A percentile compares a stretch with the other conserved stretches of the same genome.
These are phyloP conservation scores for Drosophila melanica DNA, from an alignment of 1,140 invertebrate species.

Conservation along the genomic window DNA sequence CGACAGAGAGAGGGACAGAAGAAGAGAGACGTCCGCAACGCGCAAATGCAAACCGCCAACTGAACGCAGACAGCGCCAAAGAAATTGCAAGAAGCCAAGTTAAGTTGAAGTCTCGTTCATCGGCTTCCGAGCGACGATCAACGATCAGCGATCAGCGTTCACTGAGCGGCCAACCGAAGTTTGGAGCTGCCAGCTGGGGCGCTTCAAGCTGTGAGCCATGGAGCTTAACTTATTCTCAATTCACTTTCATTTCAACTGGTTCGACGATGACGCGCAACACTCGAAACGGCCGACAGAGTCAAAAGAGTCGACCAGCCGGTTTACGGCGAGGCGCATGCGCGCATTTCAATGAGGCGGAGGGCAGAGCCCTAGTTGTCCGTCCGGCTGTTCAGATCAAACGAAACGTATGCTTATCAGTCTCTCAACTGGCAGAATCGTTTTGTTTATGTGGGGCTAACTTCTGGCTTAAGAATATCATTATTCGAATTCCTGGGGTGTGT, in stretches of 20 bases:
- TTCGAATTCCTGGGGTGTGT: constrained; percentile 26
- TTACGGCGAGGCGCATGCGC: constrained; percentile 64
- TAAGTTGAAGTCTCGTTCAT: constrained; percentile 31
- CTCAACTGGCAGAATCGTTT: constrained; percentile 7
- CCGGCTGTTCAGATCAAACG: constrained; percentile 15
- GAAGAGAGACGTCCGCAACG: constrained; percentile 66
- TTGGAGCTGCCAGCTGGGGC: neutral
- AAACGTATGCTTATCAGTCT: constrained; percentile 1
- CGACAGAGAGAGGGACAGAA: constrained; percentile 19
- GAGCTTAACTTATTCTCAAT: constrained; percentile 50
- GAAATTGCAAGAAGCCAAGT: constrained; percentile 78
- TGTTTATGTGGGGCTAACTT: constrained; percentile 3
- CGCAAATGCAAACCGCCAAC: constrained; percentile 79
- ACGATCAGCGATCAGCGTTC: constrained; percentile 8
- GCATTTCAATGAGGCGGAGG: constrained; percentile 69
- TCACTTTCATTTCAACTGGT: constrained; percentile 76
- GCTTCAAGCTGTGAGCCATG: neutral
- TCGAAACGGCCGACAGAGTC: neutral
- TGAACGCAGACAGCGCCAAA: constrained; percentile 61
- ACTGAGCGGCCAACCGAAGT: neutral
- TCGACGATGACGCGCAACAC: constrained; percentile 30
- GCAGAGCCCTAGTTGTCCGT: constrained; percentile 23
- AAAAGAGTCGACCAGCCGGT: constrained; percentile 29
- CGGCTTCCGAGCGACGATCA: constrained; percentile 20
- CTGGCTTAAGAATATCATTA: constrained; percentile 10